Percentiles rank a stretch among this genome's conserved stretches.
Conservation (phyloP, 2,888 invertebrate genomes). For the Coronaproctus castanopsis region DNA sequence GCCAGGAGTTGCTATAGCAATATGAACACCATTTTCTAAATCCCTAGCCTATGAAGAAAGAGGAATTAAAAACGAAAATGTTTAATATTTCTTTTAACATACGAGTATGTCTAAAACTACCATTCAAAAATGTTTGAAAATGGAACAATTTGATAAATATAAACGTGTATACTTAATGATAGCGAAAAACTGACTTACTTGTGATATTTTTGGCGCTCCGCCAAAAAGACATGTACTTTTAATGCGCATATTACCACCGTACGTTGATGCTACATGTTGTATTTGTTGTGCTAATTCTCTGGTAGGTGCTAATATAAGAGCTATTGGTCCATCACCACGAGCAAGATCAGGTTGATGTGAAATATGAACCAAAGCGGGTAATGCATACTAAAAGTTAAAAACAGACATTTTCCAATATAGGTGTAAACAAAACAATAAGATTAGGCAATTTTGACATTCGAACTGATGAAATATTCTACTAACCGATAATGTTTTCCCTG, state of each 20-base stretch:
- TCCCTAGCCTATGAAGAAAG: slow-evolving; percentile 18
- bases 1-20: slow-evolving; percentile 90
- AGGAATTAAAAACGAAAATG: slow-evolving; percentile 1
- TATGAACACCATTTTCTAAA: slow-evolving; percentile 71
- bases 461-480: too few relatives aligned
- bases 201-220: slow-evolving; percentile 92
- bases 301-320: slow-evolving; percentile 71
- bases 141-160: not conserved
- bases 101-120: too few relatives aligned
- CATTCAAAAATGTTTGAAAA: too few relatives aligned
- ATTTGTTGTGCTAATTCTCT: slow-evolving; percentile 79
- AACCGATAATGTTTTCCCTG: slow-evolving; percentile 66
- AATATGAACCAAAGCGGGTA: slow-evolving; percentile 89
- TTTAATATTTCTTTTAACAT: not conserved
- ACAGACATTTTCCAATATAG: not conserved
- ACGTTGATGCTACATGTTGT: slow-evolving; percentile 78
- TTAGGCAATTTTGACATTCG: too few relatives aligned
- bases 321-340: slow-evolving; percentile 83
- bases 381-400: slow-evolving; percentile 37
- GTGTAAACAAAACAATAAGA: not conserved
- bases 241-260: slow-evolving; percentile 70
- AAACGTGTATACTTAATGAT: not conserved
- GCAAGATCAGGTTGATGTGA: slow-evolving; percentile 69
- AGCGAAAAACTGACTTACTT: slow-evolving; percentile 29
- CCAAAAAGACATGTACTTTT: slow-evolving; percentile 90